Evolutionary conservation across 2,113 vertebrate genomes (phyloP).

Genomic region (Neolamprologus brichardi): DNA sequence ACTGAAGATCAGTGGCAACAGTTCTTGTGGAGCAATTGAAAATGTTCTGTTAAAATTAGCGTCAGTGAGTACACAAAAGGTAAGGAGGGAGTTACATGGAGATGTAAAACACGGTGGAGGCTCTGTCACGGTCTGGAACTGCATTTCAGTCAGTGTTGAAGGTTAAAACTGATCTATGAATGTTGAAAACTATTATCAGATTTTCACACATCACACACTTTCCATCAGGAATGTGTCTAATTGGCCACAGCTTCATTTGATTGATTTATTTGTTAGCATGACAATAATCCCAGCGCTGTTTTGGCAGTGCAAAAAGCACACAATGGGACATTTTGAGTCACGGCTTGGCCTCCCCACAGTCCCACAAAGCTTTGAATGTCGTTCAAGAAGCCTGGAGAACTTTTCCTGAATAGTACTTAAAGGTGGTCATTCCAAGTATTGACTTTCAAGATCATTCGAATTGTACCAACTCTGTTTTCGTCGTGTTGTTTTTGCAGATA

Average conservation of each 20-base stretch:
- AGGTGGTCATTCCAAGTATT: background rate
- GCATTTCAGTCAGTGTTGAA: background rate
- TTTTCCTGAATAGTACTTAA: background rate
- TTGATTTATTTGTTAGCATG: accelerated
- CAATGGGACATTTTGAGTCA: background rate
- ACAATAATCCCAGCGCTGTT: background rate
- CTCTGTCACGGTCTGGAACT: accelerated
- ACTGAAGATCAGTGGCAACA: background rate
- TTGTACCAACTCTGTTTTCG: background rate
- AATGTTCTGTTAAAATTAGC: accelerated
- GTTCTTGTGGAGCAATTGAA: background rate
- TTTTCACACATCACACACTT: background rate
- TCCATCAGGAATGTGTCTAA: background rate
- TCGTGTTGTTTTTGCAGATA: conserved; percentile 58
- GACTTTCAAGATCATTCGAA: background rate
- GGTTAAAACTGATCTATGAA: background rate
- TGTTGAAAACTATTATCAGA: accelerated
- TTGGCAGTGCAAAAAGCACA: background rate
- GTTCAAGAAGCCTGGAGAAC: background rate
- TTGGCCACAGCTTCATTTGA: background rate
- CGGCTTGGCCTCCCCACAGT: background rate
- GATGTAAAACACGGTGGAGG: background rate
- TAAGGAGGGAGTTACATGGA: background rate
- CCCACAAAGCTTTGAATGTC: background rate
- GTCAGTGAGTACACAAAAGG: accelerated